phyloP scores from a whole-genome alignment of 2,888 invertebrate species.

The Maniola hyperantus region DNA sequence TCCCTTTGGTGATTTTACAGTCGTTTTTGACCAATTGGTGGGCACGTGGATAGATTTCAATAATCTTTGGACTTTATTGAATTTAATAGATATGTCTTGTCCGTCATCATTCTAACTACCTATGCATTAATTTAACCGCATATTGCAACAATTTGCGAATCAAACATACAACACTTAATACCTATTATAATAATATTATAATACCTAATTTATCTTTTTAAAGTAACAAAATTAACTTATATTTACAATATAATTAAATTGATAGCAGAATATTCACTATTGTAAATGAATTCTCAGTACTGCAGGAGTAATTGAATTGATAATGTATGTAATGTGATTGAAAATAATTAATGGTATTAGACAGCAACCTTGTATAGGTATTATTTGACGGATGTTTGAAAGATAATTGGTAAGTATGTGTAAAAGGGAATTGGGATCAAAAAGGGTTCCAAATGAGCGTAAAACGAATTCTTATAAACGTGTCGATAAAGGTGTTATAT shows the following conservation, averaged over 20 bases:
- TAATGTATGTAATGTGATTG: conserved; percentile 10
- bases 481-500: neutral
- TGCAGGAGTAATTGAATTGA: conserved; percentile 37
- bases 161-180: conserved; percentile 82
- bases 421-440: conserved; percentile 3
- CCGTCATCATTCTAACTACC: conserved; percentile 74
- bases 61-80: conserved; percentile 76
- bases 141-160: conserved; percentile 80
- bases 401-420: conserved; percentile 12
- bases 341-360: neutral
- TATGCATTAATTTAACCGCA: conserved; percentile 77
- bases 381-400: conserved; percentile 19
- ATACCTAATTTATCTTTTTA: conserved; percentile 80
- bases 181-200: conserved; percentile 78
- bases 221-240: conserved; percentile 83
- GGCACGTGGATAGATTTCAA: conserved; percentile 64
- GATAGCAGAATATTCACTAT: conserved; percentile 75
- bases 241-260: conserved; percentile 80
- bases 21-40: conserved; percentile 72
- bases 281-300: conserved; percentile 43
- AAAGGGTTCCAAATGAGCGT: conserved; percentile 4
- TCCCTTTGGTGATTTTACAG: conserved; percentile 68
- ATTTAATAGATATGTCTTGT: conserved; percentile 67
- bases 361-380: neutral
- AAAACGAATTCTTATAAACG: conserved; percentile 6